Evolutionary conservation across 2,113 vertebrate species (phyloP), one percentile per base, ranked within the genome.

Genomic region (Myrmophylax atrothorax): DNA sequence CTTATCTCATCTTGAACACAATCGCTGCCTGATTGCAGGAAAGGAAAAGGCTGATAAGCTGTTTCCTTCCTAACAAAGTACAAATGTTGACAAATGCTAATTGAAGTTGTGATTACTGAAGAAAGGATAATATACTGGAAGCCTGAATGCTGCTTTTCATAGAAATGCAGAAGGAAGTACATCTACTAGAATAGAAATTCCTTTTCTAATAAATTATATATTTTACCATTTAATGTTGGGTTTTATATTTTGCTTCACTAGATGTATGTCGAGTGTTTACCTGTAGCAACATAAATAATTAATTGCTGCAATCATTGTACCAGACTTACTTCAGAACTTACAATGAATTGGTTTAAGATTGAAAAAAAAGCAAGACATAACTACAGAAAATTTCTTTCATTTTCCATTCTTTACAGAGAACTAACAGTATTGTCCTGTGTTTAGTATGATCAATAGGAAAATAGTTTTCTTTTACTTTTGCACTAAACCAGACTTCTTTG

Each of bases 71-170:
- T 84, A 92, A 84, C 24, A 67, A 80, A 88, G 16, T 24, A 74
- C 23, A 66, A 72, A 86, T 67, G 83, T 94, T 94, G 83, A 74
- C 87, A 67, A 90, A 86, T 69, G 79, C 16, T 77, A 93, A 86
- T 50, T 84, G 75, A 91, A 89, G 52, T 82, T 89, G 31, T 52
- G 35, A 69, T 81, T 93, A 74, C 86, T 63, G 68, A 77, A 84
- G 46, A 84, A 93, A 90, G 14, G 35, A 56, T 67, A 47, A 90
- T 78, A 67, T 52, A 55, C 18, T 55, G 42, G 50, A 77, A 92
- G 42, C 29, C 14, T 64, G 62, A 68, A 75, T 40, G 17, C 46
- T 76, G 37, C 19, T 82, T 95, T 94, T 17, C 4, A 56, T 7
- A 56, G 49, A 79, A 89, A 72, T 46, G 70, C 26, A 79, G 29